These are phyloP conservation scores for Typhlichthys eigenmanni DNA, from an alignment of 2,797 vertebrate species.

Conservation along the genomic window DNA sequence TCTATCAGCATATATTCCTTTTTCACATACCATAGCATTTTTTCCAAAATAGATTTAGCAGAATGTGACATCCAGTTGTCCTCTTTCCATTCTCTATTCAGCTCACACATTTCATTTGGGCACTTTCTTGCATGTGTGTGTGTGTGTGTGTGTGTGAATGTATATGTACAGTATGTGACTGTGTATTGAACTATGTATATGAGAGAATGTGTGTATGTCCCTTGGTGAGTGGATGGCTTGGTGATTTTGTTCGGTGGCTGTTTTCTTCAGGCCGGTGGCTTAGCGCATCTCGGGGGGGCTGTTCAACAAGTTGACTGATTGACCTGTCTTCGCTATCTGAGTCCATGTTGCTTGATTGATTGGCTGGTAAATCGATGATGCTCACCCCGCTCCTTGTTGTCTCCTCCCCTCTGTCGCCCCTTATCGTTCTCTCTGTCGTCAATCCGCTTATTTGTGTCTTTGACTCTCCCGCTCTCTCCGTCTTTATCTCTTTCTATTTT, in stretches of 20 bases:
- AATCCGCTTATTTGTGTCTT: neutral
- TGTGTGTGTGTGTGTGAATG: conserved; percentile 6
- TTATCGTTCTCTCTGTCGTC: conserved; percentile 1
- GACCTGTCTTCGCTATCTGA: conserved; percentile 26
- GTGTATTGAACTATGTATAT: neutral
- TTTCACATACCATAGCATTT: conserved; percentile 42
- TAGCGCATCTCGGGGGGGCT: neutral
- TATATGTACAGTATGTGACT: neutral
- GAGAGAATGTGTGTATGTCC: neutral
- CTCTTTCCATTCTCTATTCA: conserved; percentile 18
- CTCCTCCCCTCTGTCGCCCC: neutral
- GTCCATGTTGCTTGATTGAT: conserved; percentile 27
- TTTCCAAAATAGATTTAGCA: conserved; percentile 59
- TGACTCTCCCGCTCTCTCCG: neutral
- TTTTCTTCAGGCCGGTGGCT: neutral
- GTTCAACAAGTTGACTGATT: conserved; percentile 23
- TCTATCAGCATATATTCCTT: conserved; percentile 54
- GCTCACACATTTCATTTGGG: conserved; percentile 18
- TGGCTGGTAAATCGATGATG: conserved; percentile 21
- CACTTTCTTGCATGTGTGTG: neutral
- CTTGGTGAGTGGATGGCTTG: neutral
- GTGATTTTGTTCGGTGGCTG: neutral
- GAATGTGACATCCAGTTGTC: conserved; percentile 44
- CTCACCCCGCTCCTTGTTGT: neutral
- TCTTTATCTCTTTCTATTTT: conserved; percentile 1